Evolutionary conservation across 2,113 vertebrate genomes (phyloP).

Genomic region (Carlito syrichta): DNA sequence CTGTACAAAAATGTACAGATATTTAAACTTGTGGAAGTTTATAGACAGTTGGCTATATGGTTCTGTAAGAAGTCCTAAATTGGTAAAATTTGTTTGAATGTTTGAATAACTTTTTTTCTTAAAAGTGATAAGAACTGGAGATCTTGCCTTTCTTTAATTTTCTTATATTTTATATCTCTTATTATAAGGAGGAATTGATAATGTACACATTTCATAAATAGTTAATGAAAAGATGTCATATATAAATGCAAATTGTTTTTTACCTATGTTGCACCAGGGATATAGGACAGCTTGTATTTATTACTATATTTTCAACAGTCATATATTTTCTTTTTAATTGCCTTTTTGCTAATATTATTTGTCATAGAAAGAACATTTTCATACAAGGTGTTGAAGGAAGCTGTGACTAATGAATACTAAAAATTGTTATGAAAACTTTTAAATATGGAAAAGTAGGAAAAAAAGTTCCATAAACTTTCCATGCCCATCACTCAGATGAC

Average conservation of each 20-base stretch:
- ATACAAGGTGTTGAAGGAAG: not conserved
- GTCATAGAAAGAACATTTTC: constrained; percentile 16
- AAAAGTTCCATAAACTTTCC: not conserved
- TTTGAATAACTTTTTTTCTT: not conserved
- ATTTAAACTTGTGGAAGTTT: not conserved
- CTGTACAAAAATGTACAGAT: not conserved
- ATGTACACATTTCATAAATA: not conserved
- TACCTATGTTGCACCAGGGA: not conserved
- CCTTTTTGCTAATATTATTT: constrained; percentile 28
- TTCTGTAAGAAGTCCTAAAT: not conserved
- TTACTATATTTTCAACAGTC: not conserved
- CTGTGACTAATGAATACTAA: not conserved
- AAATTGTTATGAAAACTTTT: constrained; percentile 5
- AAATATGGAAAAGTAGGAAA: not conserved
- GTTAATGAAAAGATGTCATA: not conserved
- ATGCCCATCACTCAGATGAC: not conserved
- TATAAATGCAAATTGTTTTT: not conserved
- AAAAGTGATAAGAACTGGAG: not conserved
- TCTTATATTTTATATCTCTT: not conserved
- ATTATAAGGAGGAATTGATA: not conserved
- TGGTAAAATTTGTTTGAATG: not conserved
- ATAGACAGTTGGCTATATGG: not conserved
- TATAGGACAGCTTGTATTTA: not conserved
- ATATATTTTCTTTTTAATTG: constrained; percentile 9
- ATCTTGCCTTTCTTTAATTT: not conserved